Conservation (phyloP, 2,797 vertebrate species). For the Benthosema pterotum region DNA sequence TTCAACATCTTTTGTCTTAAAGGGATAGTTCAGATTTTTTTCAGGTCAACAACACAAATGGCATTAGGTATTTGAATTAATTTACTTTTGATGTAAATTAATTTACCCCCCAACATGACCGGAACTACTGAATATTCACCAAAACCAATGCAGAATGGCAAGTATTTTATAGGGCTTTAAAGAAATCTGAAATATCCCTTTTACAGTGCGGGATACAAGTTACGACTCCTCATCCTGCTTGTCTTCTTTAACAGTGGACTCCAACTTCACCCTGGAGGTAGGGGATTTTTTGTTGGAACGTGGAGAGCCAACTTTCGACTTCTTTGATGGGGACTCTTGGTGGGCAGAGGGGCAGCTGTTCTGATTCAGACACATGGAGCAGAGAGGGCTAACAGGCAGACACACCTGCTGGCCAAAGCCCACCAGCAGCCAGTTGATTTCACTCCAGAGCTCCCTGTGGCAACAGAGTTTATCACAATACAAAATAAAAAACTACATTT, state of each 20-base stretch:
- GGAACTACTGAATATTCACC: too few species aligned
- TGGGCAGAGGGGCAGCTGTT: constrained; percentile 86
- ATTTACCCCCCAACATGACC: too few species aligned
- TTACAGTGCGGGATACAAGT: constrained; percentile 11
- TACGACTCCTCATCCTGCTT: constrained; percentile 1
- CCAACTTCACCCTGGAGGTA: constrained; percentile 42
- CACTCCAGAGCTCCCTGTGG: constrained; percentile 90
- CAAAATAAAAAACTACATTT: too few species aligned
- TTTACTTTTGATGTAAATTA: too few species aligned
- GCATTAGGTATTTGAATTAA: too few species aligned
- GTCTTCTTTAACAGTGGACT: constrained; percentile 18
- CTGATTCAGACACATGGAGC: constrained; percentile 88
- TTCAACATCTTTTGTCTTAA: constrained; percentile 25
- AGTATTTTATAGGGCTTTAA: too few species aligned
- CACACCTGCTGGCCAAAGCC: constrained; percentile 97
- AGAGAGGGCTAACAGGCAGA: constrained; percentile 86
- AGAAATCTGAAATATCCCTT: too few species aligned
- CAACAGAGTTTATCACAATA: constrained; percentile 1
- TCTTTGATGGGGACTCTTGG: constrained; percentile 68
- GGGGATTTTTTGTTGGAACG: background rate
- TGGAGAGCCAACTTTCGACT: constrained; percentile 45
- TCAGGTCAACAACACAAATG: too few species aligned
- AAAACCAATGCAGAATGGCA: too few species aligned
- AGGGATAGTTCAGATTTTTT: too few species aligned
- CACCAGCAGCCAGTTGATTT: constrained; percentile 94